phyloP scores from a whole-genome alignment of 2,888 invertebrate genomes.

The Hypsopygia costalis region DNA sequence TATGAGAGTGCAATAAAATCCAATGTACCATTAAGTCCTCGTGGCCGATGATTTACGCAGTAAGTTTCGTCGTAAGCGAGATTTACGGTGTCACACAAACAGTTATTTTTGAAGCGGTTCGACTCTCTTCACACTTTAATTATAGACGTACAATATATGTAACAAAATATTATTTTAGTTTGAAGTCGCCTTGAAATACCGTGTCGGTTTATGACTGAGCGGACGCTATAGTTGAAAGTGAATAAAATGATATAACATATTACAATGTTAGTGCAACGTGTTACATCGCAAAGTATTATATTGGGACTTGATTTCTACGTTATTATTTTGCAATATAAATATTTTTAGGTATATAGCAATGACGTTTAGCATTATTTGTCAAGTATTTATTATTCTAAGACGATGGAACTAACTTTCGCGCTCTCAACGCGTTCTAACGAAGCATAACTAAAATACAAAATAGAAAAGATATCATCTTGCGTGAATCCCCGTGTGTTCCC shows the following conservation, averaged over 20 bases:
- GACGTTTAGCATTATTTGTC: too few species aligned
- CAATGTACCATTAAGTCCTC: slow-evolving; percentile 59
- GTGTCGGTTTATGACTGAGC: slow-evolving; percentile 35
- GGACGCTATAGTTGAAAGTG: slow-evolving; percentile 17
- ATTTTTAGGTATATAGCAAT: too few species aligned
- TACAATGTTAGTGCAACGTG: slow-evolving; percentile 1
- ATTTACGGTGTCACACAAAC: slow-evolving; percentile 71
- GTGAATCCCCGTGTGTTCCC: too few species aligned
- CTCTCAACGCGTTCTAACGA: too few species aligned
- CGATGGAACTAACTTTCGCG: too few species aligned
- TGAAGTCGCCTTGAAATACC: slow-evolving; percentile 55
- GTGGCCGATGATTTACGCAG: slow-evolving; percentile 62
- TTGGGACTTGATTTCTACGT: slow-evolving; percentile 1
- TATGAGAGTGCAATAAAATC: slow-evolving; percentile 60
- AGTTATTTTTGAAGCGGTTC: slow-evolving; percentile 67
- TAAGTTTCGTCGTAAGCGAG: slow-evolving; percentile 64
- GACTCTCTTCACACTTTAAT: slow-evolving; percentile 71
- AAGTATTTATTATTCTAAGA: too few species aligned
- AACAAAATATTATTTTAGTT: slow-evolving; percentile 61
- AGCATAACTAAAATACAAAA: too few species aligned
- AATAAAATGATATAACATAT: slow-evolving; percentile 7
- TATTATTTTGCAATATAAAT: too few species aligned
- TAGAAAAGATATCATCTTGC: too few species aligned
- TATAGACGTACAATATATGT: slow-evolving; percentile 71
- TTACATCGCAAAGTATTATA: not conserved